Base-by-base conservation (phyloP, 2,113 vertebrate genomes). In the Ctenodactylus gundi region DNA sequence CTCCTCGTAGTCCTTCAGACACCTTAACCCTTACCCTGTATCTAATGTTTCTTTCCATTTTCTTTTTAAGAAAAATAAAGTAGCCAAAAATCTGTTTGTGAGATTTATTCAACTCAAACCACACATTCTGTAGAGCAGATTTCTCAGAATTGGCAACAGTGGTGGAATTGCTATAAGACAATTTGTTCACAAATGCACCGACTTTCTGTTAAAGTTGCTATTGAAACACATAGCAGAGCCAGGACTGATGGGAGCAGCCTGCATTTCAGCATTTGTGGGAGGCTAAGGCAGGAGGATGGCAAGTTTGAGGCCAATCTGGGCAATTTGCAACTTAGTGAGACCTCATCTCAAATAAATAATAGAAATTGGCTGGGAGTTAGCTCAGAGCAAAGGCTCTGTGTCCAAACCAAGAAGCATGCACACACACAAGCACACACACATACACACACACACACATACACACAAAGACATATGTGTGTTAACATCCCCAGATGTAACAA, bases 111-210 rank as follows among this genome's bases (percentile, higher is more conserved):
- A 73, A 73, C 4, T 87, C 34, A 81, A 85, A 27, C 31, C 21
- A 67, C 34, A 92, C 31, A 9, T 25, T 91, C 27, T 51, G 11
- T 86, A 91, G n/a, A 92, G 51, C 7, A 93, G 55, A 84, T 89
- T 68, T 64, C 34, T 82, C 44, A 75, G n/a, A 90, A 88, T 89
- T 93, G 85, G 20, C 57, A 95, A 75, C 70, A 88, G 51, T 87
- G 67, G 64, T 12, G 51, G 65, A n/a, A 4, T 72, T 46, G 88
- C 58, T 68, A 0, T 91, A 1, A 77, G 64, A 72, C 34, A 53
- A 65, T 65, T 91, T 94, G 31, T 86, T 41, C 39, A 75, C 85
- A 96, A 93, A 62, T 34, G 78, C 84, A 27, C 91, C 82, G 36
- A 60, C 58, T 81, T 84, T 39, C 68, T 94, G 23, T 80, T 46